Percentiles rank a stretch among this genome's conserved stretches.
phyloP scores from a whole-genome alignment of 2,113 vertebrate species.

The Cariama cristata region DNA sequence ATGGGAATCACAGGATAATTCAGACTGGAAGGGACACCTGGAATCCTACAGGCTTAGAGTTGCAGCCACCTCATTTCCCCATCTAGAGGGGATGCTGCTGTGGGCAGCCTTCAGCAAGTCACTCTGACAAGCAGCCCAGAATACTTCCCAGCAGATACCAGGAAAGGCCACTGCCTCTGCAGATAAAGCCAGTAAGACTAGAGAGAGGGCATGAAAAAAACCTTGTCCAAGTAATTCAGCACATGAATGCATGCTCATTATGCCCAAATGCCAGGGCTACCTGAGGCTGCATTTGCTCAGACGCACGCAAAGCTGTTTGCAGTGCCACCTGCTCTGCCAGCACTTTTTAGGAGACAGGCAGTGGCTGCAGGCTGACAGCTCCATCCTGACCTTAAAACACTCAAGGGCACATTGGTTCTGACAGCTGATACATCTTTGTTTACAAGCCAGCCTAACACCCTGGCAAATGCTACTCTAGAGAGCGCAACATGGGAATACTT shows the following conservation, averaged over 20 bases:
- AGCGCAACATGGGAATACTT: not conserved
- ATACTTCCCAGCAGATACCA: not conserved
- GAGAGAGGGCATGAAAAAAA: not conserved
- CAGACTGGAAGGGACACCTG: not conserved
- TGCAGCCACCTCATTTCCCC: not conserved
- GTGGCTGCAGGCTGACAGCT: not conserved
- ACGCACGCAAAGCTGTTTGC: not conserved
- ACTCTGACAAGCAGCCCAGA: not conserved
- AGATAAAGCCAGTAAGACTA: not conserved
- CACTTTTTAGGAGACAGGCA: not conserved
- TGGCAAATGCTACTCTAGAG: not conserved
- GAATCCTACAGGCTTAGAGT: not conserved
- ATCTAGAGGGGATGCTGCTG: not conserved
- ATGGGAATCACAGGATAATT: not conserved
- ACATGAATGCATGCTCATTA: not conserved
- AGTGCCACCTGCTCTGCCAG: not conserved
- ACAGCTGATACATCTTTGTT: not conserved
- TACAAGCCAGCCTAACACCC: not conserved
- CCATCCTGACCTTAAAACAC: not conserved
- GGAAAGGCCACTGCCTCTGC: not conserved
- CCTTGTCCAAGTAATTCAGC: not conserved
- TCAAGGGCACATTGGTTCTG: not conserved
- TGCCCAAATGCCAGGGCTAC: not conserved
- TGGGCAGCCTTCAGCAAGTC: not conserved
- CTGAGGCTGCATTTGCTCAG: not conserved